Evolutionary conservation across 2,797 vertebrate genomes (phyloP), one percentile per base, ranked within the genome.

Genomic region (Sphenopsis melanotis): DNA sequence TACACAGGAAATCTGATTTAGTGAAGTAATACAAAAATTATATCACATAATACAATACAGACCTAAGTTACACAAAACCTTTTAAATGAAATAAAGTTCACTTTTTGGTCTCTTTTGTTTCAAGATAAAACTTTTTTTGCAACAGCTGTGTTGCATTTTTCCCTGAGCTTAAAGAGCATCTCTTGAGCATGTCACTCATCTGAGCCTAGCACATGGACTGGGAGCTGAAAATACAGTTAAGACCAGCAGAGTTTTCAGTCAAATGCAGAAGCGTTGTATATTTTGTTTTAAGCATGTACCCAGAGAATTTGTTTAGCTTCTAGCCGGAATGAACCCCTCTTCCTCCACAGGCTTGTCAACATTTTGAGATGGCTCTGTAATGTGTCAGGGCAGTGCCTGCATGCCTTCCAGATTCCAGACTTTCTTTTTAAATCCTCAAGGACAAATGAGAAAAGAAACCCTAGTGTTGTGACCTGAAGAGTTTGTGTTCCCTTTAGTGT

Each of bases 361-460:
- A 34, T 79, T 82, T 65, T 84, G 50, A 49, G 20, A n/a, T 74
- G n/a, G 2, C 24, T 63, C 69, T 71, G 5, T 50, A 80, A 37
- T 1, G 1, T 32, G 12, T 44, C 23, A 5, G n/a, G 36, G 53
- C 9, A 13, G 1, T 61, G 20, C 26, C 6, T 83, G 10, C n/a
- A 14, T 46, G 17, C 12, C 46, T 37, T 57, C n/a, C n/a, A n/a
- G 2, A 89, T 18, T 34, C 14, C 19, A 29, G 32, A n/a, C 12
- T 44, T n/a, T 55, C 44, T 41, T n/a, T 53, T 49, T 30, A 83
- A 77, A 86, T 27, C 1, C 5, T 37, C 27, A 20, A 59, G 37
- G 12, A 46, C 0, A 2, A 93, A 42, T 10, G 12, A 2, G 17
- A 39, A 60, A 83, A 64, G 12, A 77, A 82, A 50, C 26, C 14